Evolutionary conservation across 2,888 invertebrate genomes (phyloP).

Genomic region (Pyralis farinalis): DNA sequence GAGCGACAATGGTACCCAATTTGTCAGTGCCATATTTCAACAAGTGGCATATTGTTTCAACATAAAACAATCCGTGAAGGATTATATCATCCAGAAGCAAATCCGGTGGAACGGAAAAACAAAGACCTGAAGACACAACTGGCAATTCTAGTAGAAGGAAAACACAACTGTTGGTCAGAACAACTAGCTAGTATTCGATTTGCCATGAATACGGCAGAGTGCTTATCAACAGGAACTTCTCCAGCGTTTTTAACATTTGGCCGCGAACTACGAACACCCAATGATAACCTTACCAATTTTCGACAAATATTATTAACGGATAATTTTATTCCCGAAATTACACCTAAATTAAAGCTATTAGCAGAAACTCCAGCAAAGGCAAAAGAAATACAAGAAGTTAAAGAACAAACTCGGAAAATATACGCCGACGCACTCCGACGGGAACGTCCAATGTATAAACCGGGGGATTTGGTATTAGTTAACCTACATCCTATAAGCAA

Average conservation of each 20-base stretch:
- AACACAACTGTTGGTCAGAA: too few species aligned
- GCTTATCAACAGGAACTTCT: background rate
- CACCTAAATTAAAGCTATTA: background rate
- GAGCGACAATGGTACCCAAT: conserved; percentile 1
- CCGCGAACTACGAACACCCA: background rate
- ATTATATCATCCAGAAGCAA: background rate
- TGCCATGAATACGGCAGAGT: too few species aligned
- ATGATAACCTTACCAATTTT: background rate
- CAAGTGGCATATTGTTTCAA: background rate
- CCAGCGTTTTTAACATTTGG: conserved; percentile 2
- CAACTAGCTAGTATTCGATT: too few species aligned
- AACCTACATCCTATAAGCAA: background rate
- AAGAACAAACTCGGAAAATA: background rate
- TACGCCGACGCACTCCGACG: background rate
- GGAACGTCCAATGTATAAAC: background rate
- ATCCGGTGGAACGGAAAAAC: conserved; percentile 2
- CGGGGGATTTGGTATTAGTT: background rate
- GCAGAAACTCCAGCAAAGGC: background rate
- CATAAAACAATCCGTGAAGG: background rate
- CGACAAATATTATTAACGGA: background rate
- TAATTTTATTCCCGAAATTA: background rate
- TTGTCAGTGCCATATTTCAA: background rate
- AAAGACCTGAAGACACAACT: conserved; percentile 1
- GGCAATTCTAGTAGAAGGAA: background rate
- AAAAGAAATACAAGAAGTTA: background rate